Conservation (phyloP, 2,888 invertebrate species). For the Hofmannophila pseudospretella region DNA sequence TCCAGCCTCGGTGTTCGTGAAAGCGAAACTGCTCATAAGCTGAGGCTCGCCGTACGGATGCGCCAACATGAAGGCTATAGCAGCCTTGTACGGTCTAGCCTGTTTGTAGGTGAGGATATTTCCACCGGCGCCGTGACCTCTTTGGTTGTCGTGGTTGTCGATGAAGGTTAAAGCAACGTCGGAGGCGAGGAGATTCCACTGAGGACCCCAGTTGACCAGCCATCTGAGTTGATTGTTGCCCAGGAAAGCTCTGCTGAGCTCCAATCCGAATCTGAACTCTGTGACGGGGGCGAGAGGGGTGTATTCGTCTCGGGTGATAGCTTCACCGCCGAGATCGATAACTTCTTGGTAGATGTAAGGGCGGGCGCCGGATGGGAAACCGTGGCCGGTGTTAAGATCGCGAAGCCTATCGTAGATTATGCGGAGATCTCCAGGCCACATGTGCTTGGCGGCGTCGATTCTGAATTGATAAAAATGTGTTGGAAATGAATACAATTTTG, state of each 20-base stretch:
- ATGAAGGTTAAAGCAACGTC: constrained; percentile 85
- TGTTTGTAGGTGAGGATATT: constrained; percentile 83
- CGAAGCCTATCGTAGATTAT: constrained; percentile 80
- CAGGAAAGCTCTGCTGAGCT: constrained; percentile 57
- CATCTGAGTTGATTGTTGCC: constrained; percentile 81
- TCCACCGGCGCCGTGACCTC: constrained; percentile 82
- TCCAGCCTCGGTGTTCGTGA: constrained; percentile 80
- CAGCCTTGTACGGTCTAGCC: constrained; percentile 84
- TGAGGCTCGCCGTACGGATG: constrained; percentile 88
- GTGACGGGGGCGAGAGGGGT: constrained; percentile 82
- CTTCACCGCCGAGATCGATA: constrained; percentile 81
- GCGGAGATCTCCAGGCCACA: constrained; percentile 85
- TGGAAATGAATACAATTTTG: no score
- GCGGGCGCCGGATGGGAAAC: constrained; percentile 79
- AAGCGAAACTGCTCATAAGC: constrained; percentile 91
- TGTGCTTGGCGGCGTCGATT: constrained; percentile 88
- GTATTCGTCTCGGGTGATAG: constrained; percentile 70
- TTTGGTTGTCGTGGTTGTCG: constrained; percentile 95
- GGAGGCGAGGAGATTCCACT: constrained; percentile 81
- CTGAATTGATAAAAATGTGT: constrained; percentile 49
- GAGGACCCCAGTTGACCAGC: constrained; percentile 80
- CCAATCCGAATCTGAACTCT: constrained; percentile 75
- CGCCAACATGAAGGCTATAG: constrained; percentile 92
- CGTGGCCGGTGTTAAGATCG: constrained; percentile 80
- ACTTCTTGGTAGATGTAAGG: constrained; percentile 88